Evolutionary conservation across 1,140 invertebrate species (phyloP), one percentile per base, ranked within the genome.

Genomic region (Rhynchophorus ferrugineus): DNA sequence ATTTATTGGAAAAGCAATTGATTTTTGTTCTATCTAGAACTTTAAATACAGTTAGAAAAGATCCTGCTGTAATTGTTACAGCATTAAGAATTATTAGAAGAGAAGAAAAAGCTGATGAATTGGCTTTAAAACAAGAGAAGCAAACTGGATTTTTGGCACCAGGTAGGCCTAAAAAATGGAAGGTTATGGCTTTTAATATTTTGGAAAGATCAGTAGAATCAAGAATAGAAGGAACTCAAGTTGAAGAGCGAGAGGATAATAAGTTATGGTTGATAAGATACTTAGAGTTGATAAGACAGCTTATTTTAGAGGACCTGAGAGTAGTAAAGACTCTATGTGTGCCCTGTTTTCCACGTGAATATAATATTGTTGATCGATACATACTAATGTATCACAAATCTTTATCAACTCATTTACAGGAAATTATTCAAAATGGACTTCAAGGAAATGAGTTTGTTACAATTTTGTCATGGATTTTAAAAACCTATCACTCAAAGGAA

Each of bases 371-470:
- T 2, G 84, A 89, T 58, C 83, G 82, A 71, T 98, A 90, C 73
- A 84, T 96, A 0, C 78, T 82, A 60, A 95, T 98, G 87, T 98
- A 98, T 66, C 95, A 99, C 67, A 82, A 75, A 17, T 87, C 84
- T 62, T 74, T 98, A 11, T 89, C 90, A 0, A 77, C 78, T 54
- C 90, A 92, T 77, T 72, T 97, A 3, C 81, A 90, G 72, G 91
- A 95, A 61, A 80, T 95, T 22, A 89, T 95, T 17, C 75, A 80
- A 13, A 83, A 80, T 62, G 90, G 90, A 1, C 69, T 98, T 20
- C 89, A 98, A 73, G 94, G 93, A 21, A 97, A 97, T 71, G 96
- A 98, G 71, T 92, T 94, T 73, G 92, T 98, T 0, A 91, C 94
- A 0, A 70, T 98, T 16, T 71, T 99, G 2, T 86, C 84, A 0